phyloP scores from a whole-genome alignment of 35 echinoderm and acorn worm genomes.

The Ptychodera flava region DNA sequence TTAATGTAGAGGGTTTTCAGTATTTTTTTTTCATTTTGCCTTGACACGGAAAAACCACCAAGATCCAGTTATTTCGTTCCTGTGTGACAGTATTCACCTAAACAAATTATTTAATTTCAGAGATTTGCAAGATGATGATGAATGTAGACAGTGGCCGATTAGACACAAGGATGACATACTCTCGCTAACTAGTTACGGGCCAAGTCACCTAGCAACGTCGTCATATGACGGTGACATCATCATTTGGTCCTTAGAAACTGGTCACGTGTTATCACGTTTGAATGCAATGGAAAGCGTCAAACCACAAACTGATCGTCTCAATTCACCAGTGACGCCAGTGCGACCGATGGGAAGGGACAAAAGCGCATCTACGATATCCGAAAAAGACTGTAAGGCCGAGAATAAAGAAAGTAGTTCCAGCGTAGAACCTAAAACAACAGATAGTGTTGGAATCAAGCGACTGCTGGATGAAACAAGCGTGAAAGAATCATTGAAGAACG shows the following conservation, averaged over 20 bases:
- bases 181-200: conserved; percentile 59
- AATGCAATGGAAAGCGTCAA: conserved; percentile 73
- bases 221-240: conserved; percentile 92
- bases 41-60: too few species aligned
- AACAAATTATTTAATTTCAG: too few species aligned
- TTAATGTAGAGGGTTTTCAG: too few species aligned
- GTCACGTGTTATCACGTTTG: conserved; percentile 66
- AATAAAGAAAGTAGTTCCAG: not conserved
- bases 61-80: too few species aligned
- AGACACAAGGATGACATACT: conserved; percentile 96
- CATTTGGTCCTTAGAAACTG: conserved; percentile 92
- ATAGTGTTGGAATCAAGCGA: too few species aligned
- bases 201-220: conserved; percentile 68
- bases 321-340: not conserved
- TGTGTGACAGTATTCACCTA: too few species aligned
- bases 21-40: too few species aligned
- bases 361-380: not conserved
- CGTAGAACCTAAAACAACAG: not conserved
- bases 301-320: conserved; percentile 50
- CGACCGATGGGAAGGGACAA: not conserved
- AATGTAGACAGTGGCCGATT: conserved; percentile 72
- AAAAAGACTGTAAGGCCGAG: not conserved
- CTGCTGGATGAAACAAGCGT: too few species aligned
- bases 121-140: conserved; percentile 92
- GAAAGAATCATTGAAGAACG: conserved; percentile 5